Evolutionary conservation across 2,888 invertebrate genomes (phyloP), one percentile per base, ranked within the genome.

Genomic region (Cylindroiulus punctatus): DNA sequence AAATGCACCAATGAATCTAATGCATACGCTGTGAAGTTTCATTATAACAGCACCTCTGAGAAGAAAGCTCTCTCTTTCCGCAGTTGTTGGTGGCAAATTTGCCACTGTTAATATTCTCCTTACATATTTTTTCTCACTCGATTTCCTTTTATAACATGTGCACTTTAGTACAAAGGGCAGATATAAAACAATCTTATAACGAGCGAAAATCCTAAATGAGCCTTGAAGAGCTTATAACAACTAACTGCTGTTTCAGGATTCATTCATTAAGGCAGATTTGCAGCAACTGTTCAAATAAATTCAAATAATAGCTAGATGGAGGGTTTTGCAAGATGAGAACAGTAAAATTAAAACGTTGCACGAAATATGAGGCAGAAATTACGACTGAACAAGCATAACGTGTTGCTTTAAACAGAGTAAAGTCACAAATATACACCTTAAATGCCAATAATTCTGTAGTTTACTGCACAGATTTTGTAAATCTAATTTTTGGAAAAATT

Each of bases 151-250:
- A 22, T 22, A n/a, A 57, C 57, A 22, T 57, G 57, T n/a, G 22
- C 57, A 57, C n/a, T 22, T 22, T n/a, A 8, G n/a, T 57, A 57
- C 57, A 57, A 57, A 57, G 10, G 22, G 5, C 22, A 22, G n/a
- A 22, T 22, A 57, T 57, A 19, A 22, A 57, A 57, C 57, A n/a
- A 19, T n/a, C 57, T 57, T 22, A 7, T 19, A 57, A n/a, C 22
- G 19, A n/a, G 57, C n/a, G 7, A 57, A 57, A 57, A 57, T 57
- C 57, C 57, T 22, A 22, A 57, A 57, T 57, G 57, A 57, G 57
- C 57, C 57, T 57, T 57, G 57, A 57, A 52, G n/a, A 19, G 57
- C 65, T 12, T 26, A 22, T 65, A 65, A 65, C 65, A 65, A 52
- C 22, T n/a, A 26, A 26, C 26, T 26, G 12, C 65, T 26, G 26